These are phyloP conservation scores for Drosophila ficusphila DNA, from an alignment of 1,140 invertebrate genomes.

Conservation along the genomic window DNA sequence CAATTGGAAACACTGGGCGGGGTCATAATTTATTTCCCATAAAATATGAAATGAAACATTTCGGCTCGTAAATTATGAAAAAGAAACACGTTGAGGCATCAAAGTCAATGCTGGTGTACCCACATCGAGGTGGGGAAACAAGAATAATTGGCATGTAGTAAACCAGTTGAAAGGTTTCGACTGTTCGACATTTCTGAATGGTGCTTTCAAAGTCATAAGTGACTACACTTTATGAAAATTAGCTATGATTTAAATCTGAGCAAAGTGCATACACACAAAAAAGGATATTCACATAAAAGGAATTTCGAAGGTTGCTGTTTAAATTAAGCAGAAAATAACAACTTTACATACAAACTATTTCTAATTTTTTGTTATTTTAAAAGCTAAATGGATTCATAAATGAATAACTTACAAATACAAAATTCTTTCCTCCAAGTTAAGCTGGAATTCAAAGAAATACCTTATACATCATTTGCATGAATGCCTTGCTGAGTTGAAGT, in stretches of 20 bases:
- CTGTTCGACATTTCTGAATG: background rate
- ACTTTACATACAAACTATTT: too few species aligned
- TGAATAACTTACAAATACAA: too few species aligned
- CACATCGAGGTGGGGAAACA: conserved; percentile 13
- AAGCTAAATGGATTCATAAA: too few species aligned
- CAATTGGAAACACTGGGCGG: conserved; percentile 30
- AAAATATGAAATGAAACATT: conserved; percentile 79
- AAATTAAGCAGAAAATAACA: too few species aligned
- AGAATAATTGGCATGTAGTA: conserved; percentile 39
- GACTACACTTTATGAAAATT: background rate
- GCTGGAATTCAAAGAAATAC: background rate
- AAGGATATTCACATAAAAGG: too few species aligned
- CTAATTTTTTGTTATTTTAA: too few species aligned
- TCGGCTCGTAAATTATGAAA: conserved; percentile 77
- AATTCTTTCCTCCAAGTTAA: background rate
- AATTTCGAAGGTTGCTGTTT: too few species aligned
- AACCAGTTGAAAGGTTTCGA: conserved; percentile 19
- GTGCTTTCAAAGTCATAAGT: background rate
- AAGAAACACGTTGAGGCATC: conserved; percentile 41
- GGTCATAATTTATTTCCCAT: conserved; percentile 77
- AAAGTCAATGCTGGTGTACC: conserved; percentile 30
- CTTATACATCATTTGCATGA: background rate
- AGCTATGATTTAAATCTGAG: background rate
- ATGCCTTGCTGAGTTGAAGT: background rate
- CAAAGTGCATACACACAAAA: background rate